phyloP scores from a whole-genome alignment of 2,888 invertebrate genomes.

The Clanis bilineata region DNA sequence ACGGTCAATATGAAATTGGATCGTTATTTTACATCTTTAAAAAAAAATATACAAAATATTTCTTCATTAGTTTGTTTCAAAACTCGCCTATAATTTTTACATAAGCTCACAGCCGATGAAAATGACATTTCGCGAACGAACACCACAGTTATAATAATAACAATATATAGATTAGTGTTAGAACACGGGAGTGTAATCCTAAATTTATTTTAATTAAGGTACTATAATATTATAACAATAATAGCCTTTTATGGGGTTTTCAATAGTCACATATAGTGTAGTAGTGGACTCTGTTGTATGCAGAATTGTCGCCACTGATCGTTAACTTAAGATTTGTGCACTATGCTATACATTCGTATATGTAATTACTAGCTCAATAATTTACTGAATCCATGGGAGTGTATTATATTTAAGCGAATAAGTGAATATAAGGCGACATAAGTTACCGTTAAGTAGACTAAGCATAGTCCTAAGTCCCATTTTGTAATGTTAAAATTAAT shows the following conservation, averaged over 20 bases:
- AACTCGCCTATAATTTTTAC: conserved; percentile 14
- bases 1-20: too few relatives aligned
- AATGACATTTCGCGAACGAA: conserved; percentile 75
- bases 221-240: conserved; percentile 44
- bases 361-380: conserved; percentile 74
- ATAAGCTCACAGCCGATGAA: conserved; percentile 51
- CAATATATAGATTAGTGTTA: conserved; percentile 49
- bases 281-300: conserved; percentile 39
- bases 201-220: conserved; percentile 66
- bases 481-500: conserved; percentile 79
- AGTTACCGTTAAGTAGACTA: conserved; percentile 56
- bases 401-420: conserved; percentile 68
- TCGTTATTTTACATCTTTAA: neutral
- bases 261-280: conserved; percentile 50
- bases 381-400: conserved; percentile 62
- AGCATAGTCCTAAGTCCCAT: conserved; percentile 67
- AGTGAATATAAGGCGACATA: conserved; percentile 54
- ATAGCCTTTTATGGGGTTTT: conserved; percentile 61
- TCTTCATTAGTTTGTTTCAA: neutral
- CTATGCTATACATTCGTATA: conserved; percentile 61
- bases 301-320: conserved; percentile 50
- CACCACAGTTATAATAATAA: conserved; percentile 75
- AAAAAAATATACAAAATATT: neutral
- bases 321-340: conserved; percentile 60
- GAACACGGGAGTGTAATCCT: conserved; percentile 62